Conservation (phyloP, 2,888 invertebrate species). For the Eueremaeus valkanovi region DNA sequence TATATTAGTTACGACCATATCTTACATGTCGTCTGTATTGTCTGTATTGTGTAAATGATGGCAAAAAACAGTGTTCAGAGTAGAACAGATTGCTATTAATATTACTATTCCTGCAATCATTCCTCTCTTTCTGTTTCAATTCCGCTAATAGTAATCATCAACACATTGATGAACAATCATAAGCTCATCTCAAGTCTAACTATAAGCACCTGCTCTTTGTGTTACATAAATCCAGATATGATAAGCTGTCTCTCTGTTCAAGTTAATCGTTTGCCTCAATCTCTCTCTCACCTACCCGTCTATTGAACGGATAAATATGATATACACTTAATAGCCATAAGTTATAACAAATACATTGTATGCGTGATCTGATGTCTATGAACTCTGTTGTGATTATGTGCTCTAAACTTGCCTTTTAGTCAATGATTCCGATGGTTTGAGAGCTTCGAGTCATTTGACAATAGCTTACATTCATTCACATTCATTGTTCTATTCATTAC, state of each 20-base stretch:
- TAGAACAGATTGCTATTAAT: no score
- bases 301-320: not conserved
- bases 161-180: slow-evolving; percentile 30
- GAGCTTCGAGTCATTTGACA: not conserved
- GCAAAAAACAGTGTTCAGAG: not conserved
- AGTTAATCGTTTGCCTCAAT: not conserved
- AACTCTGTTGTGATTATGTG: not conserved
- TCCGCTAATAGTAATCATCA: slow-evolving; percentile 11
- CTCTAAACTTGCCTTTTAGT: not conserved
- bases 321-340: slow-evolving; percentile 10
- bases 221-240: slow-evolving; percentile 25
- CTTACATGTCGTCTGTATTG: no score
- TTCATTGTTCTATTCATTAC: not conserved
- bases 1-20: no score
- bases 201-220: slow-evolving; percentile 28
- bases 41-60: not conserved
- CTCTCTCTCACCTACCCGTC: not conserved
- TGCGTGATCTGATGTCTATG: slow-evolving; percentile 5
- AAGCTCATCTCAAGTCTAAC: slow-evolving; percentile 15
- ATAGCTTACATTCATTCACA: not conserved
- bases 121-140: not conserved
- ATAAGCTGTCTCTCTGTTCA: not conserved
- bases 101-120: not conserved
- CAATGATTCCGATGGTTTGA: not conserved
- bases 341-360: not conserved